Conservation (phyloP, 2,113 vertebrate genomes). For the Apeltes quadracus region DNA sequence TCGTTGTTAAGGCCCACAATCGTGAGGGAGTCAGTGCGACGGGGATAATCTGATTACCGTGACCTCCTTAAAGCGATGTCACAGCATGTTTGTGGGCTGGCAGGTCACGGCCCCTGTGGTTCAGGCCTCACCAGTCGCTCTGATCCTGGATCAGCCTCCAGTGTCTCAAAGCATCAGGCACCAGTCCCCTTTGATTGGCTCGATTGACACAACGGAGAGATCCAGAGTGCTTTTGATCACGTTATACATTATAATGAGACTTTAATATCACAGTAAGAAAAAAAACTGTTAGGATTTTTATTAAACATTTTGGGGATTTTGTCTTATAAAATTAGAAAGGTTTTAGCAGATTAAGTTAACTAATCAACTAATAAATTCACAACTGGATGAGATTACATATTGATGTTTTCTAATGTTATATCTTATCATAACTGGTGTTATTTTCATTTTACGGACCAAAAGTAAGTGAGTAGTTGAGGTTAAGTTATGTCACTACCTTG, state of each 20-base stretch:
- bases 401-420: too few species aligned
- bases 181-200: conserved; percentile 7
- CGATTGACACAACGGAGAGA: background rate
- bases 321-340: background rate
- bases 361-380: background rate
- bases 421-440: too few species aligned
- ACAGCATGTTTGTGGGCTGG: conserved; percentile 65
- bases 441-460: too few species aligned
- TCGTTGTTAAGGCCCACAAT: conserved; percentile 21
- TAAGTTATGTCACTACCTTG: too few species aligned
- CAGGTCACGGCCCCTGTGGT: conserved; percentile 55
- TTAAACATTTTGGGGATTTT: background rate
- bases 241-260: background rate
- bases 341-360: background rate
- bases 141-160: conserved; percentile 59
- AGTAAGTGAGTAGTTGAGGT: too few species aligned
- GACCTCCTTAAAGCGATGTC: conserved; percentile 74
- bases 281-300: background rate
- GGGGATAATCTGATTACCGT: conserved; percentile 76
- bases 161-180: conserved; percentile 40
- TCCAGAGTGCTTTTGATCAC: background rate
- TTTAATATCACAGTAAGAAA: background rate
- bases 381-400: background rate
- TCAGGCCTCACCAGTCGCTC: conserved; percentile 59
- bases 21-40: conserved; percentile 43